Conservation (phyloP, 35 echinoderm and acorn worm species). For the Ophiothrix spiculata region DNA sequence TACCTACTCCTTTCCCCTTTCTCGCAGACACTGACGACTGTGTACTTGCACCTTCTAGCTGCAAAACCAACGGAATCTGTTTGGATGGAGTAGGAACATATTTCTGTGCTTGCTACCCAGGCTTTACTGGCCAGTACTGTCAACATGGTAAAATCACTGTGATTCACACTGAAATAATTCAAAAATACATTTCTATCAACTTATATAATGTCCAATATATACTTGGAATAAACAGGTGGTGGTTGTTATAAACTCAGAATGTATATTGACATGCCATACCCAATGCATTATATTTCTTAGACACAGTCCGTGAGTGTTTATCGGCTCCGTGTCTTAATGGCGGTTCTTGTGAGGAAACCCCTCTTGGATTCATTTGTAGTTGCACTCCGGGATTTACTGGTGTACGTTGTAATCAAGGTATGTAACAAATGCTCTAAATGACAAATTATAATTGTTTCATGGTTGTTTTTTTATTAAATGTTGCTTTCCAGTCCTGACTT, state of each 20-base stretch:
- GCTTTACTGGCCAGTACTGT: not conserved
- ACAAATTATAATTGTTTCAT: too few relatives aligned
- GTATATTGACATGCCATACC: too few relatives aligned
- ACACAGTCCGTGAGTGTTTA: constrained; percentile 21
- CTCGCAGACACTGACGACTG: not conserved
- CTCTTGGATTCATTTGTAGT: constrained; percentile 32
- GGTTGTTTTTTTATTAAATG: too few relatives aligned
- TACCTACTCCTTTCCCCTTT: too few relatives aligned
- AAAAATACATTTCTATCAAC: too few relatives aligned
- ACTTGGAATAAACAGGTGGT: too few relatives aligned
- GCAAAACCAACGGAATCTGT: not conserved
- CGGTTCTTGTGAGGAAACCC: constrained; percentile 36
- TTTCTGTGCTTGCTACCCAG: not conserved
- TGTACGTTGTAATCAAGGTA: constrained; percentile 36
- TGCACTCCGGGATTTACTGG: constrained; percentile 38
- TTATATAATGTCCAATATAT: too few relatives aligned
- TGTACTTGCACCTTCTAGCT: not conserved
- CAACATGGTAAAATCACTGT: not conserved
- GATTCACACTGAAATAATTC: too few relatives aligned
- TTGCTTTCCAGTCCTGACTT: too few relatives aligned
- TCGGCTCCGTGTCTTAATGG: constrained; percentile 45
- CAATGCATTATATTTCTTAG: not conserved
- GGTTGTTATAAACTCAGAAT: too few relatives aligned
- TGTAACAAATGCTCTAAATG: too few relatives aligned
- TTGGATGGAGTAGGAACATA: not conserved